Percentiles rank a stretch among this genome's conserved stretches.
These are phyloP conservation scores for Trisateles emortualis DNA, from an alignment of 2,888 invertebrate species.

Conservation along the genomic window DNA sequence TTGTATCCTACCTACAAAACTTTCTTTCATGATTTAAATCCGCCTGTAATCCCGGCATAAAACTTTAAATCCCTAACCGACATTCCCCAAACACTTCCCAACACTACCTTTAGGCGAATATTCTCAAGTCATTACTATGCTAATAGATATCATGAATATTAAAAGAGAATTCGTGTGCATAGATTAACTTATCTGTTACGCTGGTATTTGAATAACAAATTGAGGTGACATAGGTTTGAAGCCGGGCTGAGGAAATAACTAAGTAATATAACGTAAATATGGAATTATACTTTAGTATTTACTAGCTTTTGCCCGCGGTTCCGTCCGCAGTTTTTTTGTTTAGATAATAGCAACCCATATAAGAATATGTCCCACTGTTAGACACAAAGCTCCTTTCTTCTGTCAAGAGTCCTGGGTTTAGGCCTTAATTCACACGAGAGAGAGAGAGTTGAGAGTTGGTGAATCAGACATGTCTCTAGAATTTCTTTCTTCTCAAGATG, in stretches of 20 bases:
- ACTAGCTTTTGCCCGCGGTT: no score
- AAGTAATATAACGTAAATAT: background rate
- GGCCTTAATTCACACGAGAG: no score
- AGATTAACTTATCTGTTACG: constrained; percentile 29
- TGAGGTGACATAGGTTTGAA: constrained; percentile 1
- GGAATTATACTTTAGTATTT: no score
- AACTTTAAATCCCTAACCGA: background rate
- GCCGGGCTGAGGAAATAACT: background rate
- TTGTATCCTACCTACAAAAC: background rate
- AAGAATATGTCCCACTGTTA: no score
- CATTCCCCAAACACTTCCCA: background rate
- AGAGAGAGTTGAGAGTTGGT: no score
- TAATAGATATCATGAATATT: constrained; percentile 43
- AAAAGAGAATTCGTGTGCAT: constrained; percentile 23
- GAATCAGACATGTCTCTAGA: no score
- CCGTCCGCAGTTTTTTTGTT: no score
- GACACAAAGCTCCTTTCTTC: no score
- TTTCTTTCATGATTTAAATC: background rate
- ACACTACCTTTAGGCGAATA: constrained; percentile 1
- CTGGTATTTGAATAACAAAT: constrained; percentile 22
- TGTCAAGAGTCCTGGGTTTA: no score
- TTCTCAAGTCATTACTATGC: constrained; percentile 35
- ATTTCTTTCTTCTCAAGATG: no score
- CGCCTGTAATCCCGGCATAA: background rate
- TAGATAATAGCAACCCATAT: no score